A percentile compares a stretch with the other conserved stretches of the same genome.
phyloP scores from a whole-genome alignment of 2,113 vertebrate species.

The Talpa occidentalis region DNA sequence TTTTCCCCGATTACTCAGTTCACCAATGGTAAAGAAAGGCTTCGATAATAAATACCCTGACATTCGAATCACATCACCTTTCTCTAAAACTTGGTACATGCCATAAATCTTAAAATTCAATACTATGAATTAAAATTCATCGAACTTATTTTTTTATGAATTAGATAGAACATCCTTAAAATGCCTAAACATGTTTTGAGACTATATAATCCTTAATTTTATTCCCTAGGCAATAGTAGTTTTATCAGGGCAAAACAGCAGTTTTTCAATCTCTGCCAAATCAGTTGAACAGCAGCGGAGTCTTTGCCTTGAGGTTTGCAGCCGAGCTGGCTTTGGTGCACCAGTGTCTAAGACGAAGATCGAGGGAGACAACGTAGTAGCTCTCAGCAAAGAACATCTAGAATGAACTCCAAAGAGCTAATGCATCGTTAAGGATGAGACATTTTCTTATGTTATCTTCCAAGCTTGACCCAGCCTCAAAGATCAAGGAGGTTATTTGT shows the following conservation, averaged over 20 bases:
- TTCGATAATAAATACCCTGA: neutral
- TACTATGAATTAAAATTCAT: neutral
- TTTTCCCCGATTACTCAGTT: neutral
- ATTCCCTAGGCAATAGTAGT: neutral
- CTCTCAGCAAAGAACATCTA: constrained; percentile 12
- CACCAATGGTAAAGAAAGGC: neutral
- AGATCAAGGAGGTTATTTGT: neutral
- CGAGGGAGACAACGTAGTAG: neutral
- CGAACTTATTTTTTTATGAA: neutral
- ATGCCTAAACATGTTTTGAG: neutral
- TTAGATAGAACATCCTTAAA: neutral
- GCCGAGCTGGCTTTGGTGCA: too few species aligned
- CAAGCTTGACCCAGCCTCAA: neutral
- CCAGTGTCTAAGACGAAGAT: neutral
- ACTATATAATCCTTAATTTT: neutral
- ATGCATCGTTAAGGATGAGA: neutral
- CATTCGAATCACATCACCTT: neutral
- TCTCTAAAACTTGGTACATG: neutral
- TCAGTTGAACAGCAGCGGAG: neutral
- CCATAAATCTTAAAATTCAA: neutral
- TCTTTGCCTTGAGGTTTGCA: neutral
- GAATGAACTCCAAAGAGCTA: constrained; percentile 2
- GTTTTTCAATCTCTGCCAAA: neutral
- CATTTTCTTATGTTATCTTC: neutral
- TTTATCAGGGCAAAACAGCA: neutral